A percentile compares a stretch with the other conserved stretches of the same genome.
phyloP scores from a whole-genome alignment of 2,888 invertebrate genomes.

The Iselma pallidipennis region DNA sequence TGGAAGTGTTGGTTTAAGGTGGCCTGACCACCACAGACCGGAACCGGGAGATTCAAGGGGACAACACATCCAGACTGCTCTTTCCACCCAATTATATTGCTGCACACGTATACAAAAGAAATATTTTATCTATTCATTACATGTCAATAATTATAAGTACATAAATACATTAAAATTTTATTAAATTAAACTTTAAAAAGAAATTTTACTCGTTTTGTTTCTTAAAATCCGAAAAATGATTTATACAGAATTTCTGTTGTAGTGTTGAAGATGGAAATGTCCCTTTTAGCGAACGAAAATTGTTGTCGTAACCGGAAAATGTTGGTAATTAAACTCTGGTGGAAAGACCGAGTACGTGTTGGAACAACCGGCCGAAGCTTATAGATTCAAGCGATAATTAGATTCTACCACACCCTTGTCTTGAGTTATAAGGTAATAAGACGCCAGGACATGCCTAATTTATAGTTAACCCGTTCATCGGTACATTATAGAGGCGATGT shows the following conservation, averaged over 20 bases:
- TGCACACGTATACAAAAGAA: neutral
- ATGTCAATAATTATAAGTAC: no score
- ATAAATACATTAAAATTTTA: no score
- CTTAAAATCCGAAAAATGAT: neutral
- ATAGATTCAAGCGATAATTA: constrained; percentile 55
- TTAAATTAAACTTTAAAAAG: no score
- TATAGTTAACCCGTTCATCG: constrained; percentile 52
- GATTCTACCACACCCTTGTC: constrained; percentile 56
- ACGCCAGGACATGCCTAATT: constrained; percentile 54
- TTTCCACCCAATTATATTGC: neutral
- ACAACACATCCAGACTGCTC: neutral
- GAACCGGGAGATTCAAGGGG: constrained; percentile 36
- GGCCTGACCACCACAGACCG: constrained; percentile 48
- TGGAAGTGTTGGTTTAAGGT: constrained; percentile 52
- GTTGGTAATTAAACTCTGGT: constrained; percentile 27
- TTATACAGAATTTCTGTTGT: neutral
- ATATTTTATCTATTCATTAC: no score
- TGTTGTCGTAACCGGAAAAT: constrained; percentile 30
- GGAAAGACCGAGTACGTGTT: constrained; percentile 27
- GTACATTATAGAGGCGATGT: constrained; percentile 38
- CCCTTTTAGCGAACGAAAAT: neutral
- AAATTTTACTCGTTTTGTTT: neutral
- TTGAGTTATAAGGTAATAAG: constrained; percentile 57
- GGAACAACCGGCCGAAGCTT: constrained; percentile 40
- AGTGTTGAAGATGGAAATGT: neutral